A percentile compares a stretch with the other conserved stretches of the same genome.
Conservation (phyloP, 2,888 invertebrate species). For the Monochamus alternatus region DNA sequence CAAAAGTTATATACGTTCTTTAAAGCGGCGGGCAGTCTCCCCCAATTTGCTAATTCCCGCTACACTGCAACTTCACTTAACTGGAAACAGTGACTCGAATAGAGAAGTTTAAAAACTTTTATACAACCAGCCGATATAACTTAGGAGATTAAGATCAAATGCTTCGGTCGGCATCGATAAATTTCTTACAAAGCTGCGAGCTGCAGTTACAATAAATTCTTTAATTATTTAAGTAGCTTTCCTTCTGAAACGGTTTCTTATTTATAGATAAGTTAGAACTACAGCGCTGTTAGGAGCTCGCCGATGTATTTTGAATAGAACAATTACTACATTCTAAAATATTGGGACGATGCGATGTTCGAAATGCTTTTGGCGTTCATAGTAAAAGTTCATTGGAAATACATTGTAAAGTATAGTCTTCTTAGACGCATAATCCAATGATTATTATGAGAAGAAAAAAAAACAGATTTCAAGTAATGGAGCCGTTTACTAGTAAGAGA, state of each 20-base stretch:
- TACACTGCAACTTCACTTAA: neutral
- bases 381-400: too few relatives aligned
- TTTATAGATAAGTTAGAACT: neutral
- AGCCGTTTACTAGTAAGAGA: too few relatives aligned
- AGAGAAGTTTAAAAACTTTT: conserved; percentile 3
- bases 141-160: conserved; percentile 6
- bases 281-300: neutral
- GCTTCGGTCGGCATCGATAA: neutral
- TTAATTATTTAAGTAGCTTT: conserved; percentile 34
- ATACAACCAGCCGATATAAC: neutral
- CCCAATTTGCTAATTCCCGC: neutral
- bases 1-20: neutral
- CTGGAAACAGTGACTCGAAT: neutral
- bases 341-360: too few relatives aligned
- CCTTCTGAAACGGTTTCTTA: neutral
- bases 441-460: too few relatives aligned
- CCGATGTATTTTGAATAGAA: neutral
- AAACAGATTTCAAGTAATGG: too few relatives aligned
- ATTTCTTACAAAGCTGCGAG: neutral
- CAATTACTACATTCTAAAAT: too few relatives aligned
- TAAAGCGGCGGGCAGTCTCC: neutral
- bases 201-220: conserved; percentile 15
- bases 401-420: too few relatives aligned
- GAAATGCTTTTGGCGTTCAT: too few relatives aligned
- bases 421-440: too few relatives aligned